Evolutionary conservation across 2,888 invertebrate genomes (phyloP), one percentile per base, ranked within the genome.

Genomic region (Pherbina coryleti): DNA sequence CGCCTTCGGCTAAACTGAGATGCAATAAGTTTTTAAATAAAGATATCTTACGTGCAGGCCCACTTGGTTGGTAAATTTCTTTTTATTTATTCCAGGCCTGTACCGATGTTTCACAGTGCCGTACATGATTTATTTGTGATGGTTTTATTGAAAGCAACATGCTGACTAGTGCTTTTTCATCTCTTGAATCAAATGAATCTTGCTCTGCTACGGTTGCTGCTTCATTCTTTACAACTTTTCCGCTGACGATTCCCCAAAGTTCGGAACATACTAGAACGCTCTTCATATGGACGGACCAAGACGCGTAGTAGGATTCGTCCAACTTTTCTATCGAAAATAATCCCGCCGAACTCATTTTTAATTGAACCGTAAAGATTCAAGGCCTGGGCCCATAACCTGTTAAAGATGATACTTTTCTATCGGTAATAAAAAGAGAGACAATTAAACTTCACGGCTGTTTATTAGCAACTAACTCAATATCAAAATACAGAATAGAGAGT

Each of bases 51-150:
- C 60, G 9, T 77, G 37, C 80, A 19, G 77, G 77, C 17, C 80
- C 79, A 28, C 51, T 19, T 11, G 78, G 79, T n/a, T 77, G 79
- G 44, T 75, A 73, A 3, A 81, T 53, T 34, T 78, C 77, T 60
- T 76, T 34, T 5, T 80, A 60, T 72, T 77, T 81, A 2, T 37
- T 53, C 79, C 77, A 81, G 1, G 81, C 81, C 22, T 69, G 60
- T 7, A 19, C 34, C 5, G 81, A 79, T 0, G 80, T 76, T 44
- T 69, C 22, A 19, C 79, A 80, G 14, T 79, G 55, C 22, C 73
- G 79, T 8, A 79, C 62, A 34, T 79, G 75, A 1, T 74, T 72
- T 37, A 80, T 17, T 67, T 79, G 78, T 8, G 78, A 79, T 55
- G 79, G 53, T 25, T 82, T 80, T 22, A 79, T 49, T 28, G 76